These are phyloP conservation scores for Parapristionchus giblindavisi DNA, from an alignment of 2,888 invertebrate genomes.

Conservation along the genomic window DNA sequence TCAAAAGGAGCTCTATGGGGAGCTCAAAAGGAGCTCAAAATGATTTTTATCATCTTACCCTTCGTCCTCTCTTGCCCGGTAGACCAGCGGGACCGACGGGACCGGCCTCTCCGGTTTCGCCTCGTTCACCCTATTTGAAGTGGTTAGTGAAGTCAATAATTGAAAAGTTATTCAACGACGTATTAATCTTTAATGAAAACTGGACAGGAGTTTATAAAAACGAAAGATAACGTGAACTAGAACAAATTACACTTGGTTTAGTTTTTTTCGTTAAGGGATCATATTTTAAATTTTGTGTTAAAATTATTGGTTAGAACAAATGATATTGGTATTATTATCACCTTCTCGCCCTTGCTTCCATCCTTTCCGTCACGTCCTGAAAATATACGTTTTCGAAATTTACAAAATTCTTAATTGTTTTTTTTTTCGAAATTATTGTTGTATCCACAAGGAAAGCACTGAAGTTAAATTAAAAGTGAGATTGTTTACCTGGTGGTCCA, in stretches of 20 bases:
- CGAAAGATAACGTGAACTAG: too few relatives aligned
- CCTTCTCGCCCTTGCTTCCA: constrained; percentile 66
- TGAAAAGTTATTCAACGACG: too few relatives aligned
- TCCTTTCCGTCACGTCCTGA: constrained; percentile 62
- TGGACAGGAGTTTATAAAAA: too few relatives aligned
- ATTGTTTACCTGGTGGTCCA: constrained; percentile 48
- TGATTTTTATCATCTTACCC: constrained; percentile 47
- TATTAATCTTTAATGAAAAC: too few relatives aligned
- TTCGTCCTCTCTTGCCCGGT: constrained; percentile 60
- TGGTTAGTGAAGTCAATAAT: background rate
- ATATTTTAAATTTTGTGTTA: too few relatives aligned
- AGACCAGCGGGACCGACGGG: constrained; percentile 59
- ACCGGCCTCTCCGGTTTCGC: constrained; percentile 60
- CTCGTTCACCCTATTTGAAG: constrained; percentile 59
- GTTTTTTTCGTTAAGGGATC: too few relatives aligned
- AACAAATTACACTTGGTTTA: too few relatives aligned
- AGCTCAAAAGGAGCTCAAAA: background rate
- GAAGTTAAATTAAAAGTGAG: background rate
- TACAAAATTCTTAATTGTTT: too few relatives aligned
- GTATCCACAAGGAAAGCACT: too few relatives aligned
- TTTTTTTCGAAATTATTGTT: background rate
- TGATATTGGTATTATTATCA: too few relatives aligned
- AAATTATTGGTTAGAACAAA: too few relatives aligned
- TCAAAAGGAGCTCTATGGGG: too few relatives aligned
- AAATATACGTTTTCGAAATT: background rate